These are phyloP conservation scores for Ginglymostoma cirratum DNA, from an alignment of 2,113 vertebrate species.

Conservation along the genomic window DNA sequence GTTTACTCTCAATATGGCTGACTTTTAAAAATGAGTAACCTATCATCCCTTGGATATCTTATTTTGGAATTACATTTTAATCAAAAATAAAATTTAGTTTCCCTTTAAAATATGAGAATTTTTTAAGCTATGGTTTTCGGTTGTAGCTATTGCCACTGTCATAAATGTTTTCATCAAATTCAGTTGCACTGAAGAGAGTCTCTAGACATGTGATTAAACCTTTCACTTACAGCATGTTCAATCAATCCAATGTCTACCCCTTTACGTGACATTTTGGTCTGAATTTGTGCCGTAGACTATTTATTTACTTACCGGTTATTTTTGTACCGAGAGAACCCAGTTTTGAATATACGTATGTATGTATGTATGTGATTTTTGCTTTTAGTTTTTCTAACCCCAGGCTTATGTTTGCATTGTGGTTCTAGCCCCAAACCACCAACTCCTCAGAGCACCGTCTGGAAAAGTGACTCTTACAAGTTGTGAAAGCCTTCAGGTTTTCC, in stretches of 20 bases:
- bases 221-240: conserved; percentile 6
- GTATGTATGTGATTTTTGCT: not conserved
- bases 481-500: conserved; percentile 65
- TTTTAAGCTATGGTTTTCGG: conserved; percentile 48
- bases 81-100: conserved; percentile 49
- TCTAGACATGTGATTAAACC: conserved; percentile 27
- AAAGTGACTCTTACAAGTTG: conserved; percentile 38
- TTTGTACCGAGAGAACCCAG: not conserved
- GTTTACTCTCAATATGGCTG: conserved; percentile 65
- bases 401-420: conserved; percentile 30
- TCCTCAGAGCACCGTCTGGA: conserved; percentile 34
- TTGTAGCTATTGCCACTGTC: conserved; percentile 3
- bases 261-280: not conserved
- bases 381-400: conserved; percentile 19
- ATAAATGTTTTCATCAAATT: conserved; percentile 30
- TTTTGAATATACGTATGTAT: not conserved
- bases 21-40: conserved; percentile 71
- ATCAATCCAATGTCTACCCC: conserved; percentile 22
- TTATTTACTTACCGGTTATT: conserved; percentile 28
- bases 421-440: conserved; percentile 33
- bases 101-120: conserved; percentile 51
- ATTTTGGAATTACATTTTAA: conserved; percentile 68
- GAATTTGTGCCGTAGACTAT: conserved; percentile 3
- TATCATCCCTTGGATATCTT: conserved; percentile 62
- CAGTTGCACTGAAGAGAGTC: conserved; percentile 9